Evolutionary conservation across 64 coral and sea anemone species (phyloP).

Genomic region (Orbicella faveolata): DNA sequence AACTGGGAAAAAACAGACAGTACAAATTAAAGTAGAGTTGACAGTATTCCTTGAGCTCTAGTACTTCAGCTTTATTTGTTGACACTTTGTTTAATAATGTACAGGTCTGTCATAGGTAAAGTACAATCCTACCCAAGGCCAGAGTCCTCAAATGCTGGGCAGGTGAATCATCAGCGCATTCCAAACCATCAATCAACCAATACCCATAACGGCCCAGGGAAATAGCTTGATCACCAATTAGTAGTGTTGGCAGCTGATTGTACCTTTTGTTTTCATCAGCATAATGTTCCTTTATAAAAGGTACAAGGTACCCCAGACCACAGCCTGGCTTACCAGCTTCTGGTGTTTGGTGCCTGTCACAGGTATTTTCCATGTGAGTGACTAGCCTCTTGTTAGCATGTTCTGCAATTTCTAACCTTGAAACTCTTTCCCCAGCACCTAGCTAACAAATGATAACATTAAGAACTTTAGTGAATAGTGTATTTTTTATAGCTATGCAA

Average conservation of each 20-base stretch:
- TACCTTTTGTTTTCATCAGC: constrained; percentile 38
- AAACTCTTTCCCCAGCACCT: constrained; percentile 47
- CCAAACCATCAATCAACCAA: constrained; percentile 43
- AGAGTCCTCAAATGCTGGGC: constrained; percentile 41
- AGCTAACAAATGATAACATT: not conserved
- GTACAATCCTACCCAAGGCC: constrained; percentile 48
- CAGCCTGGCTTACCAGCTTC: constrained; percentile 36
- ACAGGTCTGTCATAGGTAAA: constrained; percentile 40
- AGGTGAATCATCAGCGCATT: constrained; percentile 39
- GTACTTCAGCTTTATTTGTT: constrained; percentile 25
- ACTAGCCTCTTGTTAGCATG: constrained; percentile 40
- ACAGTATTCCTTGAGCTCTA: constrained; percentile 60
- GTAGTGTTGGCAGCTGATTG: constrained; percentile 47
- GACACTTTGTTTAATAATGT: constrained; percentile 62
- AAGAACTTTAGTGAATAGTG: not conserved
- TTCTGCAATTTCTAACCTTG: constrained; percentile 35
- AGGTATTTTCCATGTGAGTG: constrained; percentile 39
- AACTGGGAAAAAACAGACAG: constrained; percentile 22
- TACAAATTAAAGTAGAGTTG: constrained; percentile 31
- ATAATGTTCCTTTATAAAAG: constrained; percentile 53
- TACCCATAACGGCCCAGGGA: constrained; percentile 54
- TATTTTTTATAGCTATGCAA: too few relatives aligned
- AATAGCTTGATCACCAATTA: constrained; percentile 66
- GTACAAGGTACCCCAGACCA: constrained; percentile 27
- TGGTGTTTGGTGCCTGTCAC: not conserved